Base-by-base conservation (phyloP, 2,113 vertebrate genomes). In the Oncorhynchus tshawytscha region DNA sequence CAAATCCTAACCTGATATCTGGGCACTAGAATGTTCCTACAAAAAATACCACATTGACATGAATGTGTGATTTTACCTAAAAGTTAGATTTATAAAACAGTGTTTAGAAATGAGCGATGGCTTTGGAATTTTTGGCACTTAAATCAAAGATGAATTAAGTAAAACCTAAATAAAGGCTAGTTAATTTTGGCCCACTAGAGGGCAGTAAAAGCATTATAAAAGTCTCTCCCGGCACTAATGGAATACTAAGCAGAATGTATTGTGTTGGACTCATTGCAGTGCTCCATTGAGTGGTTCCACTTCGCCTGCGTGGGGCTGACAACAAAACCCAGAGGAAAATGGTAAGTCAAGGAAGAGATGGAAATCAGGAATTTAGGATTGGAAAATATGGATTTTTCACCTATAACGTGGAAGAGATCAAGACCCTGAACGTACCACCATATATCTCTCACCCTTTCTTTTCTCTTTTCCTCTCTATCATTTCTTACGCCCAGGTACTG, bases 271-370 rank as follows among this genome's bases (percentile, higher is more conserved):
- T 80, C 45, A n/a, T 62, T 49, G 69, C 88, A 96, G 96, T 96
- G 96, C 84, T 96, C 96, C 83, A 96, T 96, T 20, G 96, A 96
- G 86, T 96, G 96, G 96, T 96, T 96, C 91, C 96, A 96, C 88
- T 96, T 96, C 83, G 95, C 96, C 79, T 96, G 96, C 81, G 96
- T 96, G 82, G 96, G 96, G 71, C 90, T 96, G 86, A 96, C 95
- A 18, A 96, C 96, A 81, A 96, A 96, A 72, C 96, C 96, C 68
- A 93, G 95, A 83, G 96, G 96, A 75, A 96, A 96, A 92, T 96
- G 96, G 96, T 96, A 83, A 95, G 95, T 82, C 8, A 39, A 24
- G 16, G 5, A 15, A 9, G 5, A 60, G 57, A n/a, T 12, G 51
- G 51, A 54, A 15, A 18, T 54, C 51, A 15, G 15, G 15, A 57